Conservation (phyloP, 2,113 vertebrate genomes). For the Tricholaema leucomelas region DNA sequence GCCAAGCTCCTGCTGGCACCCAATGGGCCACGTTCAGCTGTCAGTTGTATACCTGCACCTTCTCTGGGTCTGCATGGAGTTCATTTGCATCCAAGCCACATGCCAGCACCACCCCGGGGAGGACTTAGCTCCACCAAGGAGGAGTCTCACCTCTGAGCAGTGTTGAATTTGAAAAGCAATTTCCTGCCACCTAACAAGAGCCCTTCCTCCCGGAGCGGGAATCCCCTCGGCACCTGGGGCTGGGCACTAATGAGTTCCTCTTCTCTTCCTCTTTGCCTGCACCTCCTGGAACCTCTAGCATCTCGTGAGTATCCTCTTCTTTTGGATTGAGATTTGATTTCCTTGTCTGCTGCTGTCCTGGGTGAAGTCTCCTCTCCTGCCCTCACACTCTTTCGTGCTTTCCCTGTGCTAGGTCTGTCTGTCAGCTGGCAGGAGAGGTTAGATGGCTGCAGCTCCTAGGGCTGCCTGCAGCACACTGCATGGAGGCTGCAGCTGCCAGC, state of each 20-base stretch:
- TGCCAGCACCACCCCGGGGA: neutral
- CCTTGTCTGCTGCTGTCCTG: slow-evolving; percentile 22
- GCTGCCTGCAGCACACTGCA: neutral
- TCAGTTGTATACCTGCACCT: neutral
- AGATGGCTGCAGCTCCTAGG: neutral
- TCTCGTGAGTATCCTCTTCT: slow-evolving; percentile 18
- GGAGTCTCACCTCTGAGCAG: neutral
- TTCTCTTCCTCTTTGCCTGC: slow-evolving; percentile 40
- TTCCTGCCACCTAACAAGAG: slow-evolving; percentile 13
- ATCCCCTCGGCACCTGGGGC: neutral
- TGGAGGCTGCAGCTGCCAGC: neutral
- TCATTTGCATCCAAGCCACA: neutral
- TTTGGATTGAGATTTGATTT: neutral
- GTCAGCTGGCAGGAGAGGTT: neutral
- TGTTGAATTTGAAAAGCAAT: slow-evolving; percentile 37
- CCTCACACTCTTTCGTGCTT: neutral
- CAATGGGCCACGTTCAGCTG: neutral
- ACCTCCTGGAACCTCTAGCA: neutral
- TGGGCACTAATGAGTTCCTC: slow-evolving; percentile 47
- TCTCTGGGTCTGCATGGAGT: neutral
- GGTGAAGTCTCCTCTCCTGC: neutral
- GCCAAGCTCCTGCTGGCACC: neutral
- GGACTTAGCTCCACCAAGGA: neutral
- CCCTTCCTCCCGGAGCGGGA: neutral
- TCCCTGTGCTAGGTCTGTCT: neutral